phyloP scores from a whole-genome alignment of 2,113 vertebrate genomes.

The Oophaga pumilio region DNA sequence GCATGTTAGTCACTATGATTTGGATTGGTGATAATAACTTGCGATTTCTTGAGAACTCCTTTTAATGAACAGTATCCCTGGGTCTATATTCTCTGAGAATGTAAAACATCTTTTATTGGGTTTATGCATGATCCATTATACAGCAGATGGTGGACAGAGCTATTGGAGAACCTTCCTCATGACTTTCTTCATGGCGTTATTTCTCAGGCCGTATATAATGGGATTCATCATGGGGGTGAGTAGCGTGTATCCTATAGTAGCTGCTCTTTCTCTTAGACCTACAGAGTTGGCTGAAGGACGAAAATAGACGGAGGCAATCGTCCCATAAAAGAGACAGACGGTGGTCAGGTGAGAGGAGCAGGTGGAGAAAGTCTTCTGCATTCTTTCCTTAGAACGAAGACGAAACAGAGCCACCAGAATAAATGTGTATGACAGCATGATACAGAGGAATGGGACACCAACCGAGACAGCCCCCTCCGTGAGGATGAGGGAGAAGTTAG shows the following conservation, averaged over 20 bases:
- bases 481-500: conserved; percentile 30
- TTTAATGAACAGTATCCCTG: too few species aligned
- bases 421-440: conserved; percentile 13
- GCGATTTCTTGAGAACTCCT: too few species aligned
- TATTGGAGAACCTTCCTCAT: not conserved
- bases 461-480: conserved; percentile 32
- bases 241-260: conserved; percentile 36
- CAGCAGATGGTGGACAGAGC: too few species aligned
- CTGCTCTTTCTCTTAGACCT: not conserved
- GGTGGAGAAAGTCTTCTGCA: conserved; percentile 37
- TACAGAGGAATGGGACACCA: conserved; percentile 14
- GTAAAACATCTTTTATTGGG: too few species aligned
- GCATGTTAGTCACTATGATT: too few species aligned
- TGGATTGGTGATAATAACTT: too few species aligned
- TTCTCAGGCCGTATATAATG: conserved; percentile 56
- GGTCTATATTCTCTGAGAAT: too few species aligned
- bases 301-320: conserved; percentile 27
- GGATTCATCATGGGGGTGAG: conserved; percentile 57
- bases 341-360: conserved; percentile 49
- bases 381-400: not conserved
- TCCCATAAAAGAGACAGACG: conserved; percentile 49
- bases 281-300: not conserved
- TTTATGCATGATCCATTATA: too few species aligned
- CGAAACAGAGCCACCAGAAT: conserved; percentile 23
- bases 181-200: conserved; percentile 42